A percentile compares a stretch with the other conserved stretches of the same genome.
Evolutionary conservation across 1,140 invertebrate genomes (phyloP).

Genomic region (Drosophila lacteicornis): DNA sequence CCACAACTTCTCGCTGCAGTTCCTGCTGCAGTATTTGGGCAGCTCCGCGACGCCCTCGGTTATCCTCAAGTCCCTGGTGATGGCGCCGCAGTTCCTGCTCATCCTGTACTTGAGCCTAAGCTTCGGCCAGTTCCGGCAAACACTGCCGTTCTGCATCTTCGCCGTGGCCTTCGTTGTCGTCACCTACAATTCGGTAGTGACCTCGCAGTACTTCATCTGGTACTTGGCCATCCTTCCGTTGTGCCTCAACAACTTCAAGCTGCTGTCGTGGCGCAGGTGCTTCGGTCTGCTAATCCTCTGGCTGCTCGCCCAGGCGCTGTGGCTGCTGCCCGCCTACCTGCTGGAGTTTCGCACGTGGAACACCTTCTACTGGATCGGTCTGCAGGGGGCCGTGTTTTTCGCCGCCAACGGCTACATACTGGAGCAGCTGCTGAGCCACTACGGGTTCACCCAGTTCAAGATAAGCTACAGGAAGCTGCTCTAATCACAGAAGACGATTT

Average conservation of each 20-base stretch:
- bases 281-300: slow-evolving; percentile 87
- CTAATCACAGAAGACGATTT: slow-evolving; percentile 40
- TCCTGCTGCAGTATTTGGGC: slow-evolving; percentile 96
- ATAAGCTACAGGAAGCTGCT: slow-evolving; percentile 65
- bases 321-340: slow-evolving; percentile 96
- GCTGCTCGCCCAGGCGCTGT: slow-evolving; percentile 92
- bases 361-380: slow-evolving; percentile 92
- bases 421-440: slow-evolving; percentile 88
- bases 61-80: slow-evolving; percentile 88
- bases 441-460: slow-evolving; percentile 80
- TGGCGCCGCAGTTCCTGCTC: slow-evolving; percentile 91
- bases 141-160: slow-evolving; percentile 94
- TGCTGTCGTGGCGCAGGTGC: slow-evolving; percentile 86
- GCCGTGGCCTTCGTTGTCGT: slow-evolving; percentile 95
- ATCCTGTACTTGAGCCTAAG: slow-evolving; percentile 90
- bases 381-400: slow-evolving; percentile 92
- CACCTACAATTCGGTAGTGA: slow-evolving; percentile 97
- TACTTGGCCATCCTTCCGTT: slow-evolving; percentile 95
- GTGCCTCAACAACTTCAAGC: slow-evolving; percentile 88
- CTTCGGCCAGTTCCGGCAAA: slow-evolving; percentile 88
- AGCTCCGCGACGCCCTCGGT: slow-evolving; percentile 85
- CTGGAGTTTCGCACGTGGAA: slow-evolving; percentile 95
- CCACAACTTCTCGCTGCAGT: slow-evolving; percentile 99
- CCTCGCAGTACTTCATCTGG: slow-evolving; percentile 99
- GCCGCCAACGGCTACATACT: slow-evolving; percentile 91